Conservation (phyloP, 1,140 invertebrate species). For the Brachionus sp. region DNA sequence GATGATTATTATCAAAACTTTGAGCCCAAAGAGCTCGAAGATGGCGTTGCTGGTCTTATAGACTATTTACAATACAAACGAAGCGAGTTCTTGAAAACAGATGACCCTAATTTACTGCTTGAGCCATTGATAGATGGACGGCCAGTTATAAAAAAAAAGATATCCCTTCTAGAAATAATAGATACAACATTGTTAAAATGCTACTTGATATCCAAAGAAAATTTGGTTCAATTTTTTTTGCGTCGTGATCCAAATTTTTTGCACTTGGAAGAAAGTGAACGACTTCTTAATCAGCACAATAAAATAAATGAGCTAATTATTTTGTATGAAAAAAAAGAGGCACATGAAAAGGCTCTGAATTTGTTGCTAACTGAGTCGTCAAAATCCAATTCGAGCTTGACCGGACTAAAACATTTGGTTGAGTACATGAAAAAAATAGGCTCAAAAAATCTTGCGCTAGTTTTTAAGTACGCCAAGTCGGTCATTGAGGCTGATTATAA, state of each 20-base stretch:
- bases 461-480: slow-evolving; percentile 91
- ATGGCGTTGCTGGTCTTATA: slow-evolving; percentile 79
- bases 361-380: slow-evolving; percentile 76
- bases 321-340: slow-evolving; percentile 85
- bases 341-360: slow-evolving; percentile 85
- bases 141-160: slow-evolving; percentile 59
- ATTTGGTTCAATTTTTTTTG: slow-evolving; percentile 80
- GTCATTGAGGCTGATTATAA: slow-evolving; percentile 78
- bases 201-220: slow-evolving; percentile 92
- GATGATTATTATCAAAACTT: slow-evolving; percentile 66
- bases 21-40: slow-evolving; percentile 79
- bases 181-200: slow-evolving; percentile 93
- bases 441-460: slow-evolving; percentile 76
- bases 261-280: slow-evolving; percentile 86
- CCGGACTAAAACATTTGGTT: slow-evolving; percentile 77
- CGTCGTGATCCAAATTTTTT: slow-evolving; percentile 83
- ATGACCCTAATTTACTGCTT: slow-evolving; percentile 50
- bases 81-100: slow-evolving; percentile 52
- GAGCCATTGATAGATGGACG: slow-evolving; percentile 61
- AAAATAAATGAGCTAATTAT: slow-evolving; percentile 91
- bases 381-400: slow-evolving; percentile 71
- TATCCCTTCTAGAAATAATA: slow-evolving; percentile 80
- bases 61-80: slow-evolving; percentile 67
- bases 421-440: slow-evolving; percentile 86
- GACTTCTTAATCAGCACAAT: slow-evolving; percentile 75